Conservation (phyloP, 2,888 invertebrate species). For the Tetragnatha montana region DNA sequence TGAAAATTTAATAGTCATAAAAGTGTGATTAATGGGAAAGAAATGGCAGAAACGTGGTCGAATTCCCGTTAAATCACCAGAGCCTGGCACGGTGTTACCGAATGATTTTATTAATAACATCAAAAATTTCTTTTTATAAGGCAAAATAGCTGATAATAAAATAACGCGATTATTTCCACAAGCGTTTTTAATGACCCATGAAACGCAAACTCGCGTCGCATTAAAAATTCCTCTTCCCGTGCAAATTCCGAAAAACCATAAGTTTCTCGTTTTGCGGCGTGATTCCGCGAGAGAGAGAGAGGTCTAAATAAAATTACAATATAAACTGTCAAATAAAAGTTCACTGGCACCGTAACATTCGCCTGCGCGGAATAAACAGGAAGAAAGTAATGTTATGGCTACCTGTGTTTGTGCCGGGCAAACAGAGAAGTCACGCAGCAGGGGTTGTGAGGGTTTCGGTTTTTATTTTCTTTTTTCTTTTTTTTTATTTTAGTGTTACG, state of each 20-base stretch:
- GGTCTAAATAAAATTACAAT: slow-evolving; percentile 1
- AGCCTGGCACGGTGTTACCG: too few species aligned
- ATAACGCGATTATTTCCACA: too few species aligned
- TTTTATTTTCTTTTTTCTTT: neutral
- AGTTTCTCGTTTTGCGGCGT: neutral
- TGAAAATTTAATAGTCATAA: too few species aligned
- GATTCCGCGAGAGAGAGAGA: neutral
- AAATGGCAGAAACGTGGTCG: too few species aligned
- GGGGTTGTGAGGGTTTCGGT: neutral
- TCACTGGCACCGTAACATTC: slow-evolving; percentile 16
- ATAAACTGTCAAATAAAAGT: slow-evolving; percentile 6
- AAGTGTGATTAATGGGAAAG: too few species aligned
- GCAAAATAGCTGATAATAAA: too few species aligned
- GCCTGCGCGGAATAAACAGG: slow-evolving; percentile 16
- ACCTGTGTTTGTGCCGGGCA: slow-evolving; percentile 13
- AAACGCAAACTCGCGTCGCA: neutral
- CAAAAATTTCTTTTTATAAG: too few species aligned
- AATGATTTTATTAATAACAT: too few species aligned
- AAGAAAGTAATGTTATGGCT: slow-evolving; percentile 3
- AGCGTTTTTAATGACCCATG: too few species aligned
- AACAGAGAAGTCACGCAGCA: slow-evolving; percentile 19
- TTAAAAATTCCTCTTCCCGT: neutral
- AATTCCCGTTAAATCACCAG: too few species aligned
- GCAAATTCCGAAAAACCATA: neutral
- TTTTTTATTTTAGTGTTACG: neutral